A percentile compares a stretch with the other conserved stretches of the same genome.
phyloP scores from a whole-genome alignment of 2,888 invertebrate genomes.

The Oligia latruncula region DNA sequence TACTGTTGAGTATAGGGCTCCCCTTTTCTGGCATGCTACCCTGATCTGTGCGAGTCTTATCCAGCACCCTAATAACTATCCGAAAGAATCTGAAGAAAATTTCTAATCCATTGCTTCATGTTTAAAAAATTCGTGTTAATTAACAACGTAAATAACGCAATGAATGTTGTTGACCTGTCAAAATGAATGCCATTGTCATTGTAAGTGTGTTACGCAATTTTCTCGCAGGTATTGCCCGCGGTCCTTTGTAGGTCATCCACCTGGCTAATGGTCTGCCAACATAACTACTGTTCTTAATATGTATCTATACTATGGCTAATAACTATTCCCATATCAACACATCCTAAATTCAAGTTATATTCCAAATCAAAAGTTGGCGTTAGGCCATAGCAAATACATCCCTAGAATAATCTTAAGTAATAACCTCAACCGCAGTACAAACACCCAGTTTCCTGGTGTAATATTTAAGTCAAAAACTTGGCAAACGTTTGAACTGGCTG shows the following conservation, averaged over 20 bases:
- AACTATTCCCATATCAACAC: slow-evolving; percentile 6
- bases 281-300: background rate
- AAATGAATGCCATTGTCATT: background rate
- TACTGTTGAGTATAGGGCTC: background rate
- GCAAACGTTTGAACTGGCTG: slow-evolving; percentile 29
- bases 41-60: background rate
- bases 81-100: background rate
- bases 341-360: slow-evolving; percentile 22
- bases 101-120: background rate
- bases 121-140: background rate
- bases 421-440: slow-evolving; percentile 35
- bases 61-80: background rate
- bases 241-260: background rate
- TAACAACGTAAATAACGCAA: background rate
- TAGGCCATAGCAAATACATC: slow-evolving; percentile 36
- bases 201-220: background rate
- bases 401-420: slow-evolving; percentile 26
- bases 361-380: slow-evolving; percentile 42
- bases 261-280: background rate
- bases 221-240: background rate
- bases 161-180: background rate
- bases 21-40: background rate
- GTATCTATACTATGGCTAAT: background rate
- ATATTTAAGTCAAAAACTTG: slow-evolving; percentile 56
- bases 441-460: slow-evolving; percentile 52